Evolutionary conservation across 1,140 invertebrate species (phyloP), one percentile per base, ranked within the genome.

Genomic region (Drosophila teissieri): DNA sequence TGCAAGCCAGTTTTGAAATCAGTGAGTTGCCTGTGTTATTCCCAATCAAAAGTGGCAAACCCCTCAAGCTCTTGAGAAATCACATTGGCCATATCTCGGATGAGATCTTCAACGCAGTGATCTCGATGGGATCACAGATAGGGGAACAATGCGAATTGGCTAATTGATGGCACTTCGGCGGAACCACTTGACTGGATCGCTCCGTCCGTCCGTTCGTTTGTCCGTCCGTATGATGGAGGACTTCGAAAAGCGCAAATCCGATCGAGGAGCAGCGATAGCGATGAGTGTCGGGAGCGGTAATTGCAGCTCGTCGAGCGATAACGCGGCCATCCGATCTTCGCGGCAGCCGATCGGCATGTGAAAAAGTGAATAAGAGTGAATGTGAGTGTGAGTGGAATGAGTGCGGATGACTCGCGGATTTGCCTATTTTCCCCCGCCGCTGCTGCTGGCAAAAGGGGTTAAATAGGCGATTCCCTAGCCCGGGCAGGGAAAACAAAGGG

Each of bases 111-210:
- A 36, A 6, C 34, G 10, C 19, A 39, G 45, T 14, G 44, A 46
- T 45, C 19, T 27, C 24, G 11, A 56, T 62, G 14, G 70, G 12
- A 48, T 8, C 22, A 27, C 37, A 27, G 39, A 19, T 19, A 15
- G 17, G 15, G 31, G 19, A 61, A 73, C 53, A 78, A 77, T 55
- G 57, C 34, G 40, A 62, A 80, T 84, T 54, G 62, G 56, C 82
- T 78, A 85, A 85, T 88, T 85, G 74, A 82, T 75, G 82, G 79
- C 54, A 82, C 79, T 85, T 46, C 53, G 60, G 44, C 62, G 52
- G 45, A 37, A 51, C 39, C 83, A 85, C 82, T 85, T 85, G 82
- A 85, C 82, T 85, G 48, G 83, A 88, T 85, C 82, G 56, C 27
- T 37, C 22, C 31, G 44, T 70, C 64, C 19, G 19, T 19, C 19